phyloP scores from a whole-genome alignment of 2,113 vertebrate genomes.

The Lanius collurio region DNA sequence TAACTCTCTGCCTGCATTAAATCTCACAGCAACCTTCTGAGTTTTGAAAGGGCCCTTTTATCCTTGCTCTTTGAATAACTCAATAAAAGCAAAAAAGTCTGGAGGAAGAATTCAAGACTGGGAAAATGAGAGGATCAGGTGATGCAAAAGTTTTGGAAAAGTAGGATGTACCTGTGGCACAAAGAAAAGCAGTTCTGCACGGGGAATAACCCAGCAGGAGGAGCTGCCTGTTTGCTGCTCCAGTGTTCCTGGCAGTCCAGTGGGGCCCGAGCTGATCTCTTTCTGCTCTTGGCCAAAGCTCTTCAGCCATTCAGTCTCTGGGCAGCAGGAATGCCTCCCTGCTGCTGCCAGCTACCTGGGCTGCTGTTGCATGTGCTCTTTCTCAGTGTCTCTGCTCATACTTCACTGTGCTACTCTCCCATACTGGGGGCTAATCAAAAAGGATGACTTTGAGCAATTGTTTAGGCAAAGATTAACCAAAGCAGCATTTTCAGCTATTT shows the following conservation, averaged over 20 bases:
- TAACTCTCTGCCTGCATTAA: background rate
- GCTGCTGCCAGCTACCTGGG: background rate
- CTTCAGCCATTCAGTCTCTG: background rate
- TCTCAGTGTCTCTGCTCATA: background rate
- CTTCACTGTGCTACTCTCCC: background rate
- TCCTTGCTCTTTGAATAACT: background rate
- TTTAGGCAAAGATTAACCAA: background rate
- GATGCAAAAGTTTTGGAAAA: background rate
- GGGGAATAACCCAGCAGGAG: background rate
- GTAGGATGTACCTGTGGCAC: background rate
- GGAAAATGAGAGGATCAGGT: background rate
- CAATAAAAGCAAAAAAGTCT: background rate
- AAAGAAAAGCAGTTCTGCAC: background rate
- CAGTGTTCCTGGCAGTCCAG: background rate
- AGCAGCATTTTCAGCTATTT: background rate
- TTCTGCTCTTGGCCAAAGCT: background rate
- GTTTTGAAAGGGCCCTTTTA: background rate
- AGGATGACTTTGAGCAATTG: background rate
- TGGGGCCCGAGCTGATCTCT: background rate
- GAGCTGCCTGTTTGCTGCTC: background rate
- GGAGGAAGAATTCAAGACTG: background rate
- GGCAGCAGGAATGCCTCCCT: background rate
- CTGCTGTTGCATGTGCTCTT: background rate
- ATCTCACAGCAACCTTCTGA: background rate
- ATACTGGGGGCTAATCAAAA: background rate